These are phyloP conservation scores for Eudemis profundana DNA, from an alignment of 2,888 invertebrate species.

Conservation along the genomic window DNA sequence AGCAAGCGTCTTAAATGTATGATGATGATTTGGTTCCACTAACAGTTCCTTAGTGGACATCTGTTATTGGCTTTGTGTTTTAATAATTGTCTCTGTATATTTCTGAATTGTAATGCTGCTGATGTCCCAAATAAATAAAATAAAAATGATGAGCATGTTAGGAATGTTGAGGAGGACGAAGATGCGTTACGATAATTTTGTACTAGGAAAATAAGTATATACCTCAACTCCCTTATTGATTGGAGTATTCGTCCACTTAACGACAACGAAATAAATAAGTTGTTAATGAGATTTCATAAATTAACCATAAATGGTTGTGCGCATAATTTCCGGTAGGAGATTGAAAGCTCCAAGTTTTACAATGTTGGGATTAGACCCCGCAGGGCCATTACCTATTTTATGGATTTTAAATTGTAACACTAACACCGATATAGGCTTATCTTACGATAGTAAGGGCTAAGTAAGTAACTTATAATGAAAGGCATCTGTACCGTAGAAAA, in stretches of 20 bases:
- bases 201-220: no score
- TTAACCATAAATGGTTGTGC: constrained; percentile 40
- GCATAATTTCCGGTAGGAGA: constrained; percentile 21
- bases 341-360: constrained; percentile 22
- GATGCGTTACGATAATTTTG: no score
- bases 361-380: neutral
- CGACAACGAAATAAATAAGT: constrained; percentile 47
- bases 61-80: no score
- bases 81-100: no score
- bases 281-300: constrained; percentile 49
- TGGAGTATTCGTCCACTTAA: constrained; percentile 34
- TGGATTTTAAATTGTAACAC: neutral
- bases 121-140: no score
- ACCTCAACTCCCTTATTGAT: neutral
- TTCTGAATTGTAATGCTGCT: no score
- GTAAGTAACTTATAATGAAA: neutral
- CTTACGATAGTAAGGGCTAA: neutral
- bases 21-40: no score
- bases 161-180: no score
- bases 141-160: no score
- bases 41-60: no score
- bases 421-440: neutral
- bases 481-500: no score
- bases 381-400: neutral
- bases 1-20: no score